Percentiles rank a stretch among this genome's conserved stretches.
Conservation (phyloP, 2,113 vertebrate genomes). For the Myotis davidii region DNA sequence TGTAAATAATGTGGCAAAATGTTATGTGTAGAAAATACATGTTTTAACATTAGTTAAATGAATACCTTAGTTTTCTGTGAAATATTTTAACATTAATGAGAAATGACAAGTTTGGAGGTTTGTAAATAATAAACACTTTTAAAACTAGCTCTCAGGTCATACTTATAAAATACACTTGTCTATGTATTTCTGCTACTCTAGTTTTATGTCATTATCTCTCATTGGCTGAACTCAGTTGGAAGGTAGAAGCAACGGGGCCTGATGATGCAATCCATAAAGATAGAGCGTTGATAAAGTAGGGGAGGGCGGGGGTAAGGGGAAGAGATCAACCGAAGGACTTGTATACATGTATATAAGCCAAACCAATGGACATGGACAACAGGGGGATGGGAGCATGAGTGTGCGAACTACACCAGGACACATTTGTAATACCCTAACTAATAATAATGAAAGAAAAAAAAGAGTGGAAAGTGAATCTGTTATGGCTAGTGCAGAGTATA, state of each 20-base stretch:
- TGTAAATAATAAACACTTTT: slow-evolving; percentile 19
- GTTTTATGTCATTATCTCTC: background rate
- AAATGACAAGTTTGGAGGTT: background rate
- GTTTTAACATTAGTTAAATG: background rate
- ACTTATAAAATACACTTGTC: background rate
- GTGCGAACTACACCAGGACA: too few species aligned
- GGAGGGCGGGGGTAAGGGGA: too few species aligned
- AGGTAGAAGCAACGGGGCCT: background rate
- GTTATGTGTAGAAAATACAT: background rate
- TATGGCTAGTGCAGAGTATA: background rate
- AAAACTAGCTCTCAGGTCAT: background rate
- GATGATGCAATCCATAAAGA: background rate
- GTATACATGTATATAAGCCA: too few species aligned
- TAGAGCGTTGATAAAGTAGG: background rate
- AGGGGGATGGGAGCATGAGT: too few species aligned
- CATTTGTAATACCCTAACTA: too few species aligned
- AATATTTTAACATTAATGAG: slow-evolving; percentile 18
- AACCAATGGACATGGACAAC: too few species aligned
- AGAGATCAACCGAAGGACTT: too few species aligned
- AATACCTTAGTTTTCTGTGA: background rate
- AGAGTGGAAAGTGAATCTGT: background rate
- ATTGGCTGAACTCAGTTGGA: background rate
- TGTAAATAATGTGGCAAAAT: slow-evolving; percentile 24
- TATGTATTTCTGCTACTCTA: background rate
- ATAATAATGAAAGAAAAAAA: too few species aligned